phyloP scores from a whole-genome alignment of 2,797 vertebrate species.

The Coregonus sp. region DNA sequence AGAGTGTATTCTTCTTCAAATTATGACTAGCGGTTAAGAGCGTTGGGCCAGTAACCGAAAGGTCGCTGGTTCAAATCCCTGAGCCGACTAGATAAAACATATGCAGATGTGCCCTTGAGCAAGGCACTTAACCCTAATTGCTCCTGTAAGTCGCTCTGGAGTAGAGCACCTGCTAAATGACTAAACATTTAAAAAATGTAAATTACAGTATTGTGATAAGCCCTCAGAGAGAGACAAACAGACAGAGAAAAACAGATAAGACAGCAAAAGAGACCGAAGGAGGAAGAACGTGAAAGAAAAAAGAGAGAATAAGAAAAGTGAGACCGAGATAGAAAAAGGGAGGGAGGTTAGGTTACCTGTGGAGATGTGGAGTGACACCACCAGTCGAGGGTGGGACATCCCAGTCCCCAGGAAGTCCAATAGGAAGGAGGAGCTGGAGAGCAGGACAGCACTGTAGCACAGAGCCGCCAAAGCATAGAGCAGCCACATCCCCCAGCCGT shows the following conservation, averaged over 20 bases:
- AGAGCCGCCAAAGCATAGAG: conserved; percentile 41
- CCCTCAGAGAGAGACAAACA: too few species aligned
- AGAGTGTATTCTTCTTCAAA: background rate
- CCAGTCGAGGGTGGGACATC: conserved; percentile 32
- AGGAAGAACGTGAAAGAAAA: background rate
- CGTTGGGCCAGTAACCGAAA: too few species aligned
- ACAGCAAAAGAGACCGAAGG: background rate
- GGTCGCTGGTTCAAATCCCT: too few species aligned
- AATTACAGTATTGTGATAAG: too few species aligned
- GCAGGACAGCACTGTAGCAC: conserved; percentile 54
- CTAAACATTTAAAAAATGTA: too few species aligned
- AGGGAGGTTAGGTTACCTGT: conserved; percentile 47
- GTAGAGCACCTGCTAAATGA: too few species aligned
- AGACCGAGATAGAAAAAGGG: background rate
- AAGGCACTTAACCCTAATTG: too few species aligned
- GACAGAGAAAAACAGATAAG: background rate
- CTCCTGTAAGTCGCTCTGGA: too few species aligned
- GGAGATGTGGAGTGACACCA: conserved; percentile 32
- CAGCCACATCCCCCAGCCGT: conserved; percentile 42
- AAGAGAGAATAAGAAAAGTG: background rate
- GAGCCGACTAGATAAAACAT: too few species aligned
- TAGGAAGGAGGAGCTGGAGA: conserved; percentile 56
- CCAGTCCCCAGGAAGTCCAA: conserved; percentile 52
- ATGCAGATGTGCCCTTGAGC: too few species aligned
- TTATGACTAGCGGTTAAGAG: background rate